Conservation (phyloP, 2,113 vertebrate genomes). For the Columba livia region DNA sequence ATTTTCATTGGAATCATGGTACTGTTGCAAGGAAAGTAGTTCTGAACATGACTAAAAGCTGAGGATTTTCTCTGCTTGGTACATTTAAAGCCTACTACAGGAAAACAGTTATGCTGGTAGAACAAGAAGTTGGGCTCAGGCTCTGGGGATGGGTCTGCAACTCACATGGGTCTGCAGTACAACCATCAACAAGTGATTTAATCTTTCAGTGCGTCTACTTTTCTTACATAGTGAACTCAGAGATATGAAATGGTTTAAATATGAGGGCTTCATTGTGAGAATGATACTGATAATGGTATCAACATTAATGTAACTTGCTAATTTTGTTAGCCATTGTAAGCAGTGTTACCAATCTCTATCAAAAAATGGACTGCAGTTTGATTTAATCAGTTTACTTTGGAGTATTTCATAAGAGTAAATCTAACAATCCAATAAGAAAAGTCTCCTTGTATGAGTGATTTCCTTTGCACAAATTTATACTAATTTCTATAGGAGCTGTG, state of each 20-base stretch:
- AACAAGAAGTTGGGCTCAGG: background rate
- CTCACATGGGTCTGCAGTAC: background rate
- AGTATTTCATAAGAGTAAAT: background rate
- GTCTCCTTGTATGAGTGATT: background rate
- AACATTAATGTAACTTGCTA: background rate
- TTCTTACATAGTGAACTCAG: background rate
- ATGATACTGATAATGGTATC: background rate
- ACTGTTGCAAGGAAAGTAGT: background rate
- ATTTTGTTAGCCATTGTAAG: background rate
- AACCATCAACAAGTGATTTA: background rate
- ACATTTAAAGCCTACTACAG: background rate
- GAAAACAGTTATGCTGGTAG: background rate
- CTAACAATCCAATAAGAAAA: background rate
- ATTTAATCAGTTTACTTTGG: background rate
- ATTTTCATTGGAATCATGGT: background rate
- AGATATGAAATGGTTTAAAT: background rate
- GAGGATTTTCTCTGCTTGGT: background rate
- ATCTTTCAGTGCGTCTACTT: background rate
- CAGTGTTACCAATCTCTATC: background rate
- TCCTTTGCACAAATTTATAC: background rate
- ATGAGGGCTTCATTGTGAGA: background rate
- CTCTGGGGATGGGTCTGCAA: background rate
- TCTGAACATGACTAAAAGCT: background rate
- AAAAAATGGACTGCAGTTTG: background rate
- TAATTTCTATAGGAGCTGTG: background rate